Conservation (phyloP, 2,888 invertebrate species). For the Trissonchulus sp. region DNA sequence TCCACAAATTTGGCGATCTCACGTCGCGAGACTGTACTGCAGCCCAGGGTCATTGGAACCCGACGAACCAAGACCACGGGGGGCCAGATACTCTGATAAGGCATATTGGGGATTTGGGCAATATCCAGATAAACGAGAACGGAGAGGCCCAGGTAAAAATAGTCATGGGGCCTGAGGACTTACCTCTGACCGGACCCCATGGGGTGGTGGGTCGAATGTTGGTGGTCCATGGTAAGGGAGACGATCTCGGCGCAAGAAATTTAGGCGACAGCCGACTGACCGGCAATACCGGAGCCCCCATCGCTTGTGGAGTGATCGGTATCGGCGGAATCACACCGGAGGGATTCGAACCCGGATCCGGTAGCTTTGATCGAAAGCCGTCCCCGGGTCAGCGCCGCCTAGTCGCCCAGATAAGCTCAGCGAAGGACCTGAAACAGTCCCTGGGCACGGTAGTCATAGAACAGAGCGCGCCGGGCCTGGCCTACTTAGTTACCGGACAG, state of each 20-base stretch:
- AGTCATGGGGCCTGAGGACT: conserved; percentile 25
- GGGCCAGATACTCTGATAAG: neutral
- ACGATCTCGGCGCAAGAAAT: conserved; percentile 86
- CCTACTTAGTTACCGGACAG: neutral
- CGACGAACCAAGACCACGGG: neutral
- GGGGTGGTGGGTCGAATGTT: conserved; percentile 54
- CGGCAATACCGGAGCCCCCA: conserved; percentile 85
- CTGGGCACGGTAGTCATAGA: neutral
- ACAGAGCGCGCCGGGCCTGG: neutral
- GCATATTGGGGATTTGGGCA: conserved; percentile 29
- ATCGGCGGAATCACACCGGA: conserved; percentile 54
- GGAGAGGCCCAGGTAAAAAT: neutral
- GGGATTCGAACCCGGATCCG: conserved; percentile 3
- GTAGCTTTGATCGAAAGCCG: neutral
- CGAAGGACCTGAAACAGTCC: neutral
- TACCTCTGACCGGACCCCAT: conserved; percentile 48
- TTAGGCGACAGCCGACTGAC: conserved; percentile 85
- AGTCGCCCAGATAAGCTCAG: neutral
- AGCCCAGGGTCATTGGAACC: neutral
- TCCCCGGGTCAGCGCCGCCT: neutral
- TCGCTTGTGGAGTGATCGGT: conserved; percentile 83
- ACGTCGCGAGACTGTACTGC: neutral
- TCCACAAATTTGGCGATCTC: neutral
- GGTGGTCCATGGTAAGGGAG: conserved; percentile 75
- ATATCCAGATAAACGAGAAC: conserved; percentile 38